Percentiles rank a stretch among this genome's conserved stretches.
These are phyloP conservation scores for Cherax destructor DNA, from an alignment of 1,140 invertebrate genomes.

Conservation along the genomic window DNA sequence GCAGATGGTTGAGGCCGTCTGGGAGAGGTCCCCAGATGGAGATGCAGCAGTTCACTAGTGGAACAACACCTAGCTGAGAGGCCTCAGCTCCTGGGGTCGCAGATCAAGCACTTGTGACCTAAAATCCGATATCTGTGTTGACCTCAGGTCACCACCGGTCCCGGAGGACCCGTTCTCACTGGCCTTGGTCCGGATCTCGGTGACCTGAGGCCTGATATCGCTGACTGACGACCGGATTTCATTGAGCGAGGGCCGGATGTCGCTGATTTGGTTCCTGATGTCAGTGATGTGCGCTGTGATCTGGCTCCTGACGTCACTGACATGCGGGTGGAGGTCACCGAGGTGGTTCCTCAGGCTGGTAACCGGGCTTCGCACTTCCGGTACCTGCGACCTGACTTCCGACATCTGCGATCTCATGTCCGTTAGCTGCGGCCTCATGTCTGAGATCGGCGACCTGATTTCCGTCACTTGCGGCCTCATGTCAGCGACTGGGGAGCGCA, in stretches of 20 bases:
- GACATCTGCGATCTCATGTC: slow-evolving; percentile 37
- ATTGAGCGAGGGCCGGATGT: slow-evolving; percentile 37
- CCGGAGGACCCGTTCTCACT: slow-evolving; percentile 25
- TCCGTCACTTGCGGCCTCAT: slow-evolving; percentile 49
- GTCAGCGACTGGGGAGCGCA: slow-evolving; percentile 32
- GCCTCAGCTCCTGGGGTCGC: slow-evolving; percentile 51
- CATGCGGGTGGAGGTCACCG: slow-evolving; percentile 34
- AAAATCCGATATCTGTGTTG: slow-evolving; percentile 38
- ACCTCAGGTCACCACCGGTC: slow-evolving; percentile 13
- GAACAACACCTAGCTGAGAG: slow-evolving; percentile 32
- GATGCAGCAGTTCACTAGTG: neutral
- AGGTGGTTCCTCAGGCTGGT: slow-evolving; percentile 39
- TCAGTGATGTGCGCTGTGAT: slow-evolving; percentile 30
- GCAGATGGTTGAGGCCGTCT: too few species aligned
- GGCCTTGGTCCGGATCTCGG: slow-evolving; percentile 41
- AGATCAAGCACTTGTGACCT: slow-evolving; percentile 57
- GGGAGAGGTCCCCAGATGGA: neutral
- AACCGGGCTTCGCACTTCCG: slow-evolving; percentile 39
- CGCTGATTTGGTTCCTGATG: slow-evolving; percentile 38
- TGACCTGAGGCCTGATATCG: slow-evolving; percentile 37
- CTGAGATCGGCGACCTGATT: slow-evolving; percentile 28
- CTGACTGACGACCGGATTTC: slow-evolving; percentile 13
- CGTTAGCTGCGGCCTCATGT: slow-evolving; percentile 25
- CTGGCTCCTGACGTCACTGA: slow-evolving; percentile 46
- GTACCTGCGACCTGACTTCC: slow-evolving; percentile 24